A percentile compares a stretch with the other conserved stretches of the same genome.
Conservation (phyloP, 2,113 vertebrate genomes). For the Pangasianodon gigas region DNA sequence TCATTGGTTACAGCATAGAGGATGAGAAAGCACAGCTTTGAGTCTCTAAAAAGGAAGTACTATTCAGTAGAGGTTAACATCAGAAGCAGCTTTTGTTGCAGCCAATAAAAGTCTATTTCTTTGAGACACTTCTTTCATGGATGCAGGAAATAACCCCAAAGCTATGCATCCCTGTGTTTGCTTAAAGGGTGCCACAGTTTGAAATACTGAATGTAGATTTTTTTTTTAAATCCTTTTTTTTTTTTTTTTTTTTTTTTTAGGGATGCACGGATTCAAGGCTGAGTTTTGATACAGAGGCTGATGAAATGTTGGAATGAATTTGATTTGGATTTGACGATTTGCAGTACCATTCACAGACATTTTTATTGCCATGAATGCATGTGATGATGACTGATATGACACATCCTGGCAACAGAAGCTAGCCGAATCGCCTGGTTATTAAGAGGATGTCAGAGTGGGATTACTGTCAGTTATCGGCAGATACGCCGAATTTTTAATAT, state of each 20-base stretch:
- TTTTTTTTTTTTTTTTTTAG: neutral
- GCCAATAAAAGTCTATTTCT: neutral
- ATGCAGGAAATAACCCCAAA: constrained; percentile 4
- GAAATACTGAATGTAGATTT: neutral
- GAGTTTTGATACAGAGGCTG: neutral
- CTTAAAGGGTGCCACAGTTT: neutral
- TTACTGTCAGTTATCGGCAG: neutral
- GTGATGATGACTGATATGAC: neutral
- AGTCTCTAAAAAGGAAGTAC: constrained; percentile 38
- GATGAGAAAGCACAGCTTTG: constrained; percentile 47
- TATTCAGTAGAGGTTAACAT: constrained; percentile 35
- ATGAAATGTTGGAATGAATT: neutral
- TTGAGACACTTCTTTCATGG: neutral
- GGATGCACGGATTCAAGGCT: neutral
- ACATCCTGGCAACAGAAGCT: neutral
- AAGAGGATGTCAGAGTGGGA: neutral
- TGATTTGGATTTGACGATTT: neutral
- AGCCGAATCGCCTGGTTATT: neutral
- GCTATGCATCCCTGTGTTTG: neutral
- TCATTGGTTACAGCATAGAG: constrained; percentile 19
- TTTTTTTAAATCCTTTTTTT: no score
- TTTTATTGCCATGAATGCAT: neutral
- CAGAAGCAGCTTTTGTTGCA: constrained; percentile 36
- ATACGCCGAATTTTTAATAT: neutral
- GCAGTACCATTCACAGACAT: no score